These are phyloP conservation scores for Bellardia bayeri DNA, from an alignment of 2,888 invertebrate genomes.

Conservation along the genomic window DNA sequence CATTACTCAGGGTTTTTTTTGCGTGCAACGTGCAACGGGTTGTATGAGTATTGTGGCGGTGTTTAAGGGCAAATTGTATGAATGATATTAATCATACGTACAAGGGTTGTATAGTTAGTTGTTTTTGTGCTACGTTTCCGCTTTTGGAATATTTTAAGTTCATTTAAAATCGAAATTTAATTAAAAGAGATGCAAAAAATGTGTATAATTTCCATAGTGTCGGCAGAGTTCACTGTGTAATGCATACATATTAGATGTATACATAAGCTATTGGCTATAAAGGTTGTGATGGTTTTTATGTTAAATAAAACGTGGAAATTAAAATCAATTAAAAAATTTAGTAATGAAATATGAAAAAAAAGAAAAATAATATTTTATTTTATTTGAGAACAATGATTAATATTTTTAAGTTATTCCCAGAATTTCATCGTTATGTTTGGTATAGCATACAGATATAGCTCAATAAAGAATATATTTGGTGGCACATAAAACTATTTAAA, in stretches of 20 bases:
- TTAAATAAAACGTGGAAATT: too few species aligned
- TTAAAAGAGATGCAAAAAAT: neutral
- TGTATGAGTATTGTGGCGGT: neutral
- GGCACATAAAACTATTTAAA: neutral
- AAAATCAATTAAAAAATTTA: too few species aligned
- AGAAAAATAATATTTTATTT: too few species aligned
- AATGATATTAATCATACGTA: slow-evolving; percentile 49
- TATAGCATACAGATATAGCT: too few species aligned
- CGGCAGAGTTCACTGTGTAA: neutral
- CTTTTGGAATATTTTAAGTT: slow-evolving; percentile 14
- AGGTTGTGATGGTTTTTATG: too few species aligned
- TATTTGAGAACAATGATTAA: too few species aligned
- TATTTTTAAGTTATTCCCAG: too few species aligned
- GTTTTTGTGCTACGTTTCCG: neutral
- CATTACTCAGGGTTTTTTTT: slow-evolving; percentile 5
- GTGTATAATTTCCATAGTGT: slow-evolving; percentile 13
- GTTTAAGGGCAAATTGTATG: neutral
- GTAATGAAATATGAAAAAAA: too few species aligned
- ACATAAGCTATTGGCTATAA: neutral
- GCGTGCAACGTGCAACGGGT: neutral
- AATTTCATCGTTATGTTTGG: too few species aligned
- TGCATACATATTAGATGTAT: neutral
- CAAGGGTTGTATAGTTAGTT: neutral
- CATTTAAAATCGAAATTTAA: slow-evolving; percentile 16
- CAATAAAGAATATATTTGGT: too few species aligned